Conservation (phyloP, 1,140 invertebrate genomes). For the Cyphomyrmex costatus region DNA sequence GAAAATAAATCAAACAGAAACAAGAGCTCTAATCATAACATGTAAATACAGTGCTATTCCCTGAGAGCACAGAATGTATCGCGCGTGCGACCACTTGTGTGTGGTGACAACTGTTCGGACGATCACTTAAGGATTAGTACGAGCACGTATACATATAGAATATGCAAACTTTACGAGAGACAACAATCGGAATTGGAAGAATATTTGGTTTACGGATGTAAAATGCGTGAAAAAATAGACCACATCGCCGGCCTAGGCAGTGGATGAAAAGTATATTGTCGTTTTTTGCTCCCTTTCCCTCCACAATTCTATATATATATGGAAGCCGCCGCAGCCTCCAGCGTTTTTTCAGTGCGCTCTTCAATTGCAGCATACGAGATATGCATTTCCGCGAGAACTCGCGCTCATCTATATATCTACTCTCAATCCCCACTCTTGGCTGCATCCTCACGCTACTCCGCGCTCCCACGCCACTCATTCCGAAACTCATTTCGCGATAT, state of each 20-base stretch:
- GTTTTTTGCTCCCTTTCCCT: background rate
- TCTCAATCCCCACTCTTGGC: background rate
- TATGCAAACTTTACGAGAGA: background rate
- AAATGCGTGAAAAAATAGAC: constrained; percentile 47
- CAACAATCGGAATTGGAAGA: background rate
- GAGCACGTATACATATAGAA: background rate
- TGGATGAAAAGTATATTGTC: constrained; percentile 23
- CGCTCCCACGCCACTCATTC: constrained; percentile 55
- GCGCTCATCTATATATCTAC: background rate
- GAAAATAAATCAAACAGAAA: too few relatives aligned
- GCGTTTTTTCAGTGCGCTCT: constrained; percentile 35
- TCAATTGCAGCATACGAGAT: constrained; percentile 53
- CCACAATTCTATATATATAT: background rate
- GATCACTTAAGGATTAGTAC: too few relatives aligned
- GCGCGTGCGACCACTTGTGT: too few relatives aligned
- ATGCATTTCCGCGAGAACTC: constrained; percentile 60
- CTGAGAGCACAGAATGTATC: too few relatives aligned
- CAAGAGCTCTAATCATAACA: too few relatives aligned
- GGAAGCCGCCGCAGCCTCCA: background rate
- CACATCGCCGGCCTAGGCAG: background rate
- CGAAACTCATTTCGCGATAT: constrained; percentile 70
- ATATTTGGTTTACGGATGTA: constrained; percentile 37
- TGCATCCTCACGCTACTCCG: constrained; percentile 27
- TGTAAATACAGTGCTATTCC: too few relatives aligned
- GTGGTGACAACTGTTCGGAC: too few relatives aligned